Evolutionary conservation across 2,888 invertebrate genomes (phyloP).

Genomic region (Spodoptera picta): DNA sequence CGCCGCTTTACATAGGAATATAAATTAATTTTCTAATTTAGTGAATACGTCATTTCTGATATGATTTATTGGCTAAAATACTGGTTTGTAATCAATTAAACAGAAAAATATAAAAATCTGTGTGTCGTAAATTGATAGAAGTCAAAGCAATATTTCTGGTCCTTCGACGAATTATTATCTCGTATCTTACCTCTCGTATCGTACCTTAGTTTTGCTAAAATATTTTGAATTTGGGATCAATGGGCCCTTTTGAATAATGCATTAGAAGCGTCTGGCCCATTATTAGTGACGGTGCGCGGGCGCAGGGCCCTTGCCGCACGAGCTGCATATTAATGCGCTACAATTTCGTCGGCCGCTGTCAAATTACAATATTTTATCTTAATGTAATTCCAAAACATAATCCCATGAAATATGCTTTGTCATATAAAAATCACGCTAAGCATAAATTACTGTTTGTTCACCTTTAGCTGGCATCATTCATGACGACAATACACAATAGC

Average conservation of each 20-base stretch:
- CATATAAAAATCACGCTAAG: constrained; percentile 52
- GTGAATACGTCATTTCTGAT: constrained; percentile 8
- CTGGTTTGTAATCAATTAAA: constrained; percentile 12
- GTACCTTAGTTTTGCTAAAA: constrained; percentile 67
- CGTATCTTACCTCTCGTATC: too few species aligned
- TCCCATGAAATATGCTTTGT: constrained; percentile 68
- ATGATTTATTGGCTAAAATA: constrained; percentile 16
- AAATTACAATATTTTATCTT: constrained; percentile 75
- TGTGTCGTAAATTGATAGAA: constrained; percentile 1
- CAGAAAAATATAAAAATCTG: not conserved
- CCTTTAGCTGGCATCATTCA: constrained; percentile 26
- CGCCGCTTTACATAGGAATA: constrained; percentile 21
- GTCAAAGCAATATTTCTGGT: not conserved
- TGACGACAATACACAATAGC: constrained; percentile 13
- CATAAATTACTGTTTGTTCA: constrained; percentile 47
- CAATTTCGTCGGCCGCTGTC: constrained; percentile 74
- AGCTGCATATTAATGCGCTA: constrained; percentile 83
- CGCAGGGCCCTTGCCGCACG: constrained; percentile 78
- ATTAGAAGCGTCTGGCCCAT: constrained; percentile 77
- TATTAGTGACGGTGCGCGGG: constrained; percentile 77
- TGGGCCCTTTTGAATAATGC: constrained; percentile 81
- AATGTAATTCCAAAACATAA: constrained; percentile 73
- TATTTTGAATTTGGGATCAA: constrained; percentile 73
- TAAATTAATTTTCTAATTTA: constrained; percentile 20
- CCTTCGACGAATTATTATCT: constrained; percentile 45